phyloP scores from a whole-genome alignment of 2,888 invertebrate species.

The Agrochola lychnidis region DNA sequence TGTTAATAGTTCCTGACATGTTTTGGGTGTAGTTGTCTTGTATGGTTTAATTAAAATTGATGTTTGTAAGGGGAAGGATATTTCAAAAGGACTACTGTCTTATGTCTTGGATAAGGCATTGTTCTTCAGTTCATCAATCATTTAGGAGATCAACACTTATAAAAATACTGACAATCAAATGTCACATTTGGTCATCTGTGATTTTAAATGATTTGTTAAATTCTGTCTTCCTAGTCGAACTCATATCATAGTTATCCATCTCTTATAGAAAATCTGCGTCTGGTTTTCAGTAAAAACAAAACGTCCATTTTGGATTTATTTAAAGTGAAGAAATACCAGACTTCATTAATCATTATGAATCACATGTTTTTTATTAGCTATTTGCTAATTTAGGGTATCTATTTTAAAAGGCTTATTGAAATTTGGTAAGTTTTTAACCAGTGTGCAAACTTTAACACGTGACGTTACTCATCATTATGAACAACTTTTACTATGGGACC shows the following conservation, averaged over 20 bases:
- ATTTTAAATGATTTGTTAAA: not conserved
- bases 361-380: too few species aligned
- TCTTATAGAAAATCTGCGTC: not conserved
- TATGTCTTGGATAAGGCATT: not conserved
- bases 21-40: slow-evolving; percentile 58
- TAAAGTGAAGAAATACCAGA: too few species aligned
- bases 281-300: not conserved
- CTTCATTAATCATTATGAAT: too few species aligned
- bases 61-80: slow-evolving; percentile 12
- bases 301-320: not conserved
- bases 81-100: not conserved
- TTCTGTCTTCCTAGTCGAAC: not conserved
- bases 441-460: too few species aligned
- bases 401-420: not conserved
- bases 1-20: slow-evolving; percentile 56
- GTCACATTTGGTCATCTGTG: too few species aligned
- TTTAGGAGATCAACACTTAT: not conserved
- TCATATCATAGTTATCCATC: not conserved
- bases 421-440: too few species aligned
- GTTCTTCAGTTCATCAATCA: slow-evolving; percentile 3
- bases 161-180: not conserved
- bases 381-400: not conserved
- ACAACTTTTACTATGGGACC: too few species aligned
- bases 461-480: too few species aligned
- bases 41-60: slow-evolving; percentile 56